Evolutionary conservation across 2,888 invertebrate species (phyloP).

Genomic region (Melolontha melolontha): DNA sequence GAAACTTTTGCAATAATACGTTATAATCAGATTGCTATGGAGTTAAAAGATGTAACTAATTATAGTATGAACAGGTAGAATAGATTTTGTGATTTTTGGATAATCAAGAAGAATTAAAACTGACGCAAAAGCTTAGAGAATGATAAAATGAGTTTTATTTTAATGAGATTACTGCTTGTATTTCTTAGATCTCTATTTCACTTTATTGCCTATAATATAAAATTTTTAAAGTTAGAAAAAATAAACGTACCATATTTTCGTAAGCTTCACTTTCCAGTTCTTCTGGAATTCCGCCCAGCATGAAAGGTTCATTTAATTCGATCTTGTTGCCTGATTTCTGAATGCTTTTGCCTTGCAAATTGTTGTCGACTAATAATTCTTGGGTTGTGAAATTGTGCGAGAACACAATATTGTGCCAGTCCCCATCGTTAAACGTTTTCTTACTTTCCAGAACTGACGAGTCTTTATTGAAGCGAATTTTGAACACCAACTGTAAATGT

Average conservation of each 20-base stretch:
- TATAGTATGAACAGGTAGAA: too few species aligned
- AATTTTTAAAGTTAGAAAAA: too few species aligned
- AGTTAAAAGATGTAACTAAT: too few species aligned
- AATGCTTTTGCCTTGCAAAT: conserved; percentile 58
- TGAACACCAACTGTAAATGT: conserved; percentile 72
- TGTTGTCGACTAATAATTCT: conserved; percentile 76
- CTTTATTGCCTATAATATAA: too few species aligned
- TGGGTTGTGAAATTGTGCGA: conserved; percentile 74
- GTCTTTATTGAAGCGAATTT: conserved; percentile 63
- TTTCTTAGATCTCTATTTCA: too few species aligned
- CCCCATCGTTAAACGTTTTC: conserved; percentile 75
- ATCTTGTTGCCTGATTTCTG: conserved; percentile 61
- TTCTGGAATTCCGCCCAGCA: conserved; percentile 82
- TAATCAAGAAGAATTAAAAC: too few species aligned
- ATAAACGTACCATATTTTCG: conserved; percentile 54
- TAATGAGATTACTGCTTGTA: too few species aligned
- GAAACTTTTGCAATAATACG: too few species aligned
- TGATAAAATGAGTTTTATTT: too few species aligned
- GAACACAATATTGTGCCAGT: conserved; percentile 84
- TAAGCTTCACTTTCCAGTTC: conserved; percentile 64
- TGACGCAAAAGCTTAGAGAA: too few species aligned
- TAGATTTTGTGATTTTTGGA: too few species aligned
- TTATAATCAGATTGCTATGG: too few species aligned
- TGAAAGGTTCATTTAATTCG: conserved; percentile 78
- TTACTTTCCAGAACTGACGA: conserved; percentile 67